Conservation (phyloP, 2,797 vertebrate species). For the Lerista edwardsae region DNA sequence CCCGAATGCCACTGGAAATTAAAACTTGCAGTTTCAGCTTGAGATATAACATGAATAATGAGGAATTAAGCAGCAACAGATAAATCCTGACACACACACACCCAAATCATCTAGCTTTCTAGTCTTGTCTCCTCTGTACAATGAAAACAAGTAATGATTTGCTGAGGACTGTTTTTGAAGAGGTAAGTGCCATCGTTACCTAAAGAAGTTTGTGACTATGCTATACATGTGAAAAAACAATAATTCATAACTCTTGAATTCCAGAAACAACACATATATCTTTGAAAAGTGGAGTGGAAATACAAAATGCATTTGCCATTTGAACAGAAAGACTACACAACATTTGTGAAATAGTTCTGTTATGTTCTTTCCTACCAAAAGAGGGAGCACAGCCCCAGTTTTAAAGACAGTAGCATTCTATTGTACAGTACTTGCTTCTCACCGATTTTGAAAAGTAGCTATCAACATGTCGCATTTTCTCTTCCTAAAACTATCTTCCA, state of each 20-base stretch:
- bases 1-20: too few species aligned
- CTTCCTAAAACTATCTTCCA: neutral
- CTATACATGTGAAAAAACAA: neutral
- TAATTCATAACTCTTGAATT: neutral
- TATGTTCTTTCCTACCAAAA: neutral
- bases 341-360: neutral
- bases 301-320: neutral
- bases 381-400: neutral
- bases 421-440: neutral
- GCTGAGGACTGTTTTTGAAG: neutral
- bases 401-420: neutral
- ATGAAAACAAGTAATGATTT: too few species aligned
- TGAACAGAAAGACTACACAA: neutral
- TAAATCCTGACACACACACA: too few species aligned
- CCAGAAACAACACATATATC: neutral
- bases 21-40: too few species aligned
- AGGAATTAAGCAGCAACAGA: too few species aligned
- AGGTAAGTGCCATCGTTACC: neutral
- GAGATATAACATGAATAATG: neutral
- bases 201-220: too few species aligned
- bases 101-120: neutral
- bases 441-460: neutral
- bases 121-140: neutral
- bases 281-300: neutral
- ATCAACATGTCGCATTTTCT: neutral